Base-by-base conservation (phyloP, 2,113 vertebrate genomes). In the Cololabis saira region DNA sequence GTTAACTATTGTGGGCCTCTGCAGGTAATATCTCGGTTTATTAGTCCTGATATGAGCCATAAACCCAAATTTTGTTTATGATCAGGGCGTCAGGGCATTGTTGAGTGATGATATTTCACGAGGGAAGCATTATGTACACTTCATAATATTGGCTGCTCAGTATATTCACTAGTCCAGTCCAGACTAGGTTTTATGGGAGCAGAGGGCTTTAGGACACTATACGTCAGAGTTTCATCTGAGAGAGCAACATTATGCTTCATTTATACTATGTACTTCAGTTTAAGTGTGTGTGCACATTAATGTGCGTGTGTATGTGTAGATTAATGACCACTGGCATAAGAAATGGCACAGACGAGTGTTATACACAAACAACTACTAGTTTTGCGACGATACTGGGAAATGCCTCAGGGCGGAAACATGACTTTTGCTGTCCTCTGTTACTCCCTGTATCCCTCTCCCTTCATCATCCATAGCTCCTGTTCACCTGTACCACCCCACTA, bases 401-500 rank as follows among this genome's bases (percentile, higher is more conserved):
- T 16, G 76, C 90, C 87, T 69, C 16, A n/a, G 76, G 88, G 78
- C 67, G 65, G 77, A 90, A 90, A 88, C 84, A 83, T 56, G 83
- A 80, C 88, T 92, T 90, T 80, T 84, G 69, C 76, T 86, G 88
- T 91, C 90, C 89, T 91, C 84, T 85, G 84, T 66, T 86, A 67
- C 86, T 90, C 87, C 83, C 78, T 83, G 67, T 49, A 37, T 87
- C 82, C 81, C 84, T 89, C 74, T 71, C 87, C 82, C 88, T 89
- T 83, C 83, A 90, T 90, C 89, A 90, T 90, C 84, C 83, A 76
- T 87, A 54, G 76, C 86, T 88, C 72, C 77, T 62, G 62, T 82
- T 92, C 87, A 91, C 90, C 89, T 90, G 86, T 63, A 75, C 86
- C 85, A 89, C 91, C 88, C 84, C 80, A 74, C 87, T 94, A 90